Evolutionary conservation across 2,888 invertebrate species (phyloP).

Genomic region (Xestia sexstrigata): DNA sequence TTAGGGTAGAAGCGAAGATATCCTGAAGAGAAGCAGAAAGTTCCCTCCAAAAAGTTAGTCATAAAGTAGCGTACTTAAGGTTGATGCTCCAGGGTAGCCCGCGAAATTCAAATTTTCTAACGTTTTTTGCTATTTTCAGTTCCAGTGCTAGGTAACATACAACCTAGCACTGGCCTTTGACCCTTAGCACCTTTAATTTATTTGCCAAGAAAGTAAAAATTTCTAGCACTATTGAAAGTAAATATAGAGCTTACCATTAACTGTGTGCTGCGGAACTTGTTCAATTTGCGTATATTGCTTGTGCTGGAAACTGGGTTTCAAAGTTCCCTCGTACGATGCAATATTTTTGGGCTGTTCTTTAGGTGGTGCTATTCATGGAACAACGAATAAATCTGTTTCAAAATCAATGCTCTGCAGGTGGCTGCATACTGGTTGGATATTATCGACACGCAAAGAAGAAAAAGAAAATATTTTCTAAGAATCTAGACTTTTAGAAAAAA

Average conservation of each 20-base stretch:
- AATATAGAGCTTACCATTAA: conserved; percentile 42
- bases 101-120: neutral
- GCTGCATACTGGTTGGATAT: neutral
- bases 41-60: neutral
- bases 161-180: no score
- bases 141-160: no score
- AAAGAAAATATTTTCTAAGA: neutral
- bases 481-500: neutral
- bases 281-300: conserved; percentile 42
- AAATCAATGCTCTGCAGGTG: neutral
- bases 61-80: neutral
- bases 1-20: neutral
- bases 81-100: no score
- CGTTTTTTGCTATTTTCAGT: no score
- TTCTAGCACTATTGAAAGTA: neutral
- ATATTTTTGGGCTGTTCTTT: conserved; percentile 25
- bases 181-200: neutral
- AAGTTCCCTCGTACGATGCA: conserved; percentile 24
- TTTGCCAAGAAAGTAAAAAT: neutral
- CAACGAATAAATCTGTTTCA: neutral
- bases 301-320: conserved; percentile 41
- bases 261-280: conserved; percentile 29
- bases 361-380: conserved; percentile 11
- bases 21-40: neutral
- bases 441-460: neutral